Percentiles rank a stretch among this genome's conserved stretches.
phyloP scores from a whole-genome alignment of 1,140 invertebrate species.

The Thalassaphorura encarpata region DNA sequence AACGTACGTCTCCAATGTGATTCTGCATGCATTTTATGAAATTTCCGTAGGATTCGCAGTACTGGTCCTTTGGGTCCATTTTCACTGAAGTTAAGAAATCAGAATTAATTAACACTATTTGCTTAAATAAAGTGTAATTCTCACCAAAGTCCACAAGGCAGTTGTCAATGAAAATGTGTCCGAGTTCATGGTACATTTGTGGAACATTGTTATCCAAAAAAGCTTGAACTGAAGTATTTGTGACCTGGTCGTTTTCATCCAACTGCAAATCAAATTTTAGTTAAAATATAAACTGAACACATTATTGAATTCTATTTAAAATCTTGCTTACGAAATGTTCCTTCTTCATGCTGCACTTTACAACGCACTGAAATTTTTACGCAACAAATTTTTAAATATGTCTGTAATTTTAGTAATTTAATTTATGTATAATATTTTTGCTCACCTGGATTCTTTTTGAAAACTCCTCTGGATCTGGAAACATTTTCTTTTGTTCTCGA shows the following conservation, averaged over 20 bases:
- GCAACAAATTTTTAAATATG: too few relatives aligned
- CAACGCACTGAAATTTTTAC: conserved; percentile 7
- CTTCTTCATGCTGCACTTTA: conserved; percentile 9
- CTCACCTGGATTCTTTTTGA: conserved; percentile 11
- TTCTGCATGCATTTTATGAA: conserved; percentile 11
- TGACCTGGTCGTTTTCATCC: neutral
- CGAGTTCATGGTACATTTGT: neutral
- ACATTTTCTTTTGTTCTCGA: neutral
- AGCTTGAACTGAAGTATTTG: neutral
- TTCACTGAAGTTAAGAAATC: too few relatives aligned
- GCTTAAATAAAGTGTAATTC: too few relatives aligned
- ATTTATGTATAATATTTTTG: neutral
- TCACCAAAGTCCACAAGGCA: conserved; percentile 2
- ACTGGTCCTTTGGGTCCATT: neutral
- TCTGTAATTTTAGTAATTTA: neutral
- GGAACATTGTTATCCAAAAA: conserved; percentile 7
- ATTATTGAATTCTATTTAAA: neutral
- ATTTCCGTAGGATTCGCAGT: conserved; percentile 10
- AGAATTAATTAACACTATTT: too few relatives aligned
- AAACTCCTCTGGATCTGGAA: neutral
- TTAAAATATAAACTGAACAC: neutral
- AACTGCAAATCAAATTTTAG: neutral
- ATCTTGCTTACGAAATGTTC: conserved; percentile 9
- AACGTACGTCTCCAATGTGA: conserved; percentile 3
- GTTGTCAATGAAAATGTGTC: neutral